phyloP scores from a whole-genome alignment of 2,797 vertebrate genomes.

The Liasis olivaceus region DNA sequence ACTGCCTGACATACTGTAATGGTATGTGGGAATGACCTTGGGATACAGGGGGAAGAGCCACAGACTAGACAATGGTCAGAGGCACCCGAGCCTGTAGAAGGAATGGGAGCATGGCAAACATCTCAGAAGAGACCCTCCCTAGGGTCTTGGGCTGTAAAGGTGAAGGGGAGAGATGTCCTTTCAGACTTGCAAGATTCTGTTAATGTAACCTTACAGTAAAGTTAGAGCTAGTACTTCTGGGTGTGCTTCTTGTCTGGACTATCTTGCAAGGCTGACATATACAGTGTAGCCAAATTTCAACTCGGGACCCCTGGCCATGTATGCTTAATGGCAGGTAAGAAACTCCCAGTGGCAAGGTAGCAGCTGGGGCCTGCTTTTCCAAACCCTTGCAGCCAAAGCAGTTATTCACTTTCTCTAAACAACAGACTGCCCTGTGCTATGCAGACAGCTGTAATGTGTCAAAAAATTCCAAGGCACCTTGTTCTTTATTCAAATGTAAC shows the following conservation, averaged over 20 bases:
- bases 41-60: neutral
- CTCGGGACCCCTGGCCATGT: neutral
- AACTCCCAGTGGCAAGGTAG: neutral
- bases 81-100: neutral
- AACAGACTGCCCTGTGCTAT: neutral
- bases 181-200: neutral
- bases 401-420: neutral
- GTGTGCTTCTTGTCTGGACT: neutral
- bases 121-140: neutral
- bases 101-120: neutral
- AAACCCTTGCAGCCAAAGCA: neutral
- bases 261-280: neutral
- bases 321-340: neutral
- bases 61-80: neutral
- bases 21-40: neutral
- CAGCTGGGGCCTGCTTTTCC: neutral
- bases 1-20: neutral
- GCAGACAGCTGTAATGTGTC: neutral
- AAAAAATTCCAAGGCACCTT: slow-evolving; percentile 33
- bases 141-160: neutral
- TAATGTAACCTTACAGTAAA: neutral
- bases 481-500: slow-evolving; percentile 48
- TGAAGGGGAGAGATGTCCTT: neutral
- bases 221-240: neutral
- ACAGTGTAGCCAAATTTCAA: neutral